phyloP scores from a whole-genome alignment of 2,888 invertebrate genomes.

The Chalcosyrphus nemorum region DNA sequence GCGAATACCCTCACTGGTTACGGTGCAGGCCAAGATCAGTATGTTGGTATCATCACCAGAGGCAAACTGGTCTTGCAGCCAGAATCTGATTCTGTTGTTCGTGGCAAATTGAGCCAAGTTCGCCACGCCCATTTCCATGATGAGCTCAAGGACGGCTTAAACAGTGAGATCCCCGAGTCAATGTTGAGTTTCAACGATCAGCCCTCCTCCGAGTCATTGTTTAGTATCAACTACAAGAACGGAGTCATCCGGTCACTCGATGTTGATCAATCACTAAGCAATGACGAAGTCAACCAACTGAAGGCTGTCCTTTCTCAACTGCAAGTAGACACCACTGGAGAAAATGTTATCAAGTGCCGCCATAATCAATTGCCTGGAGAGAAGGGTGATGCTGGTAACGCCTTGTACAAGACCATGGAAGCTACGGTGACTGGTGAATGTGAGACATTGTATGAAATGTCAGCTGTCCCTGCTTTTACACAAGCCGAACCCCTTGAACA shows the following conservation, averaged over 20 bases:
- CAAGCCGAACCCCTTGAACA: slow-evolving; percentile 84
- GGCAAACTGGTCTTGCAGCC: slow-evolving; percentile 84
- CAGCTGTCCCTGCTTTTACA: slow-evolving; percentile 84
- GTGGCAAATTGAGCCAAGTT: slow-evolving; percentile 83
- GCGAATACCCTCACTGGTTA: slow-evolving; percentile 85
- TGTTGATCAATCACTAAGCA: slow-evolving; percentile 83
- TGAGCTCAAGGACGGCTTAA: slow-evolving; percentile 83
- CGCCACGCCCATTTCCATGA: slow-evolving; percentile 84
- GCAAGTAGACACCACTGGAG: slow-evolving; percentile 85
- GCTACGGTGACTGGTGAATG: slow-evolving; percentile 87
- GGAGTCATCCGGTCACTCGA: slow-evolving; percentile 85
- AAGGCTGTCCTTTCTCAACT: slow-evolving; percentile 87
- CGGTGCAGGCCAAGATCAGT: slow-evolving; percentile 84
- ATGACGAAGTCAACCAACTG: slow-evolving; percentile 87
- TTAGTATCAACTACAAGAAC: slow-evolving; percentile 85
- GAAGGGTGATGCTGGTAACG: slow-evolving; percentile 82
- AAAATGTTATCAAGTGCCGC: slow-evolving; percentile 83
- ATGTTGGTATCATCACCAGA: slow-evolving; percentile 83
- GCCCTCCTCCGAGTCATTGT: slow-evolving; percentile 83
- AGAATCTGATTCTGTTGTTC: slow-evolving; percentile 82
- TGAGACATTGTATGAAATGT: slow-evolving; percentile 88
- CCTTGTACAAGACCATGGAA: slow-evolving; percentile 87
- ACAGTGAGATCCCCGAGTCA: slow-evolving; percentile 82
- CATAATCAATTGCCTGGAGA: slow-evolving; percentile 83
- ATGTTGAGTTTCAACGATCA: slow-evolving; percentile 82